Base-by-base conservation (phyloP, 2,888 invertebrate genomes). In the Athripsodes cinereus region DNA sequence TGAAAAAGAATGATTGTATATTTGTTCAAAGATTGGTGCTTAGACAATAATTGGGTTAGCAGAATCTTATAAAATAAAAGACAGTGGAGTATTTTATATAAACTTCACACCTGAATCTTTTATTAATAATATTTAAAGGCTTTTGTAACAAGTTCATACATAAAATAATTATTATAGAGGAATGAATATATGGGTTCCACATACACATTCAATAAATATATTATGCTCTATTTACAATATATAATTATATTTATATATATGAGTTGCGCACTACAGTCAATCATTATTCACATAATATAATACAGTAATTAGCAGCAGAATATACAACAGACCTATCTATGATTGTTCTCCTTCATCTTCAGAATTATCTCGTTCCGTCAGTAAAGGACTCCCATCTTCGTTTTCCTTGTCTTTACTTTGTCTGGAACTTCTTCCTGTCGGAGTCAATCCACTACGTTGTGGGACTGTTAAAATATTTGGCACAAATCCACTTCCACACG, bases 351-450 rank as follows among this genome's bases (percentile, higher is more conserved):
- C 57, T 31, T 63, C 63, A 22, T 72, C 72, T 50, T 69, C 70
- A 60, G 82, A 81, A 62, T 76, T 79, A 58, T 82, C 81, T 61
- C 79, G 76, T 65, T 81, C 80, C 58, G 75, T 79, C 54, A 87
- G 69, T 48, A 86, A 68, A 0, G 86, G 86, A 68, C 86, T 85
- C 53, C 81, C 83, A 65, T 87, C 87, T 55, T 78, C 80, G 19
- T 72, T 64, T 73, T 76, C 61, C 68, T 72, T 64, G 26, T 10
- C 10, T 72, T 75, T 64, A 75, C 80, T 65, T 74, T 75, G 44
- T 40, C 71, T 68, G 6, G 78, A 76, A 60, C 78, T 76, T 63
- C 74, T 75, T 57, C 81, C 75, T 31, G 81, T 80, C 6, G 74
- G 74, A 10, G 77, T 74, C 1, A 76, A 72, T 48, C 70, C 72